Evolutionary conservation across 2,888 invertebrate genomes (phyloP).

Genomic region (Phlogophora meticulosa): DNA sequence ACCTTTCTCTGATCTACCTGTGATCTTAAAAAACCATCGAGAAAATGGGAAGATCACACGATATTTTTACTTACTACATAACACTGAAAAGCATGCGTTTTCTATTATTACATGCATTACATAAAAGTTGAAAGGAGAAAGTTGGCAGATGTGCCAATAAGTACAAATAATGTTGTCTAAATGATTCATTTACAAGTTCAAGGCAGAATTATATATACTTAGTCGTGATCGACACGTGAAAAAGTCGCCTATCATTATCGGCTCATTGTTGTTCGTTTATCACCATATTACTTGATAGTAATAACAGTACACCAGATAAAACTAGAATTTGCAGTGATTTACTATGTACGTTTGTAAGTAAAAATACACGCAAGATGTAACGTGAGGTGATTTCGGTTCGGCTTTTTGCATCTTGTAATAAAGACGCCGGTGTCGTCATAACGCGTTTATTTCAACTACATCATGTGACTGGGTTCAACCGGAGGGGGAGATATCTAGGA

Average conservation of each 20-base stretch:
- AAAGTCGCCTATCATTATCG: constrained; percentile 40
- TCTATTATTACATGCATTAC: constrained; percentile 31
- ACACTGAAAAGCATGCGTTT: constrained; percentile 22
- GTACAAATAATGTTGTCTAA: constrained; percentile 60
- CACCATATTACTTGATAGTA: constrained; percentile 50
- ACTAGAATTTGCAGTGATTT: constrained; percentile 44
- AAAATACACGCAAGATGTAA: constrained; percentile 38
- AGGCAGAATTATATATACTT: constrained; percentile 61
- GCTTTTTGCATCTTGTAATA: constrained; percentile 59
- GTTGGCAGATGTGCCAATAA: constrained; percentile 57
- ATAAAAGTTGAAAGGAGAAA: constrained; percentile 55
- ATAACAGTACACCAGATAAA: constrained; percentile 48
- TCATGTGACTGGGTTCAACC: constrained; percentile 66
- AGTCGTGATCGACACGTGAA: constrained; percentile 64
- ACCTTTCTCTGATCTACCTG: constrained; percentile 5
- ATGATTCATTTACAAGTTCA: constrained; percentile 79
- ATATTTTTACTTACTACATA: neutral
- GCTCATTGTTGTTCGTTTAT: constrained; percentile 53
- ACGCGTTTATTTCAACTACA: constrained; percentile 62
- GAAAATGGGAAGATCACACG: neutral
- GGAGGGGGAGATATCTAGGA: constrained; percentile 58
- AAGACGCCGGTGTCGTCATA: constrained; percentile 62
- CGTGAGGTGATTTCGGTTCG: constrained; percentile 36
- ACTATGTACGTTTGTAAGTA: constrained; percentile 25
- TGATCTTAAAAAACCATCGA: constrained; percentile 4